Base-by-base conservation (phyloP, 2,888 invertebrate species). In the Cheiracanthium punctorium region DNA sequence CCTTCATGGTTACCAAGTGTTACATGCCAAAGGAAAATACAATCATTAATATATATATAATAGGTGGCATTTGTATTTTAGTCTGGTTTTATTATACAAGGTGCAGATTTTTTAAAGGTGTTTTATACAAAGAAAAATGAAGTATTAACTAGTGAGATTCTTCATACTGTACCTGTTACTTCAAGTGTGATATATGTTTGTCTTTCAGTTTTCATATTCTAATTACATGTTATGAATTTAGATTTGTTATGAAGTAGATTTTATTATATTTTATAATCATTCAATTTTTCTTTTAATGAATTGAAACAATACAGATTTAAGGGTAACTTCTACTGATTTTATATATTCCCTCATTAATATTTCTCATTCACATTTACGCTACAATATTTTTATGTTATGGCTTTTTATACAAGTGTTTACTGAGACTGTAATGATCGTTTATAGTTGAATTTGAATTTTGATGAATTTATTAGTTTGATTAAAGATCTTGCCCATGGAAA, bases 11-110 rank as follows among this genome's bases (percentile, higher is more conserved):
- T 72, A 92, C 93, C 86, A 95, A 96, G 91, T 98, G 98, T 91
- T 94, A 94, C 89, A 94, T 98, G 94, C 96, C 97, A 0, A 93
- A 93, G 82, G 97, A 97, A 92, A 93, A 93, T 85, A 95, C 95
- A 14, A 94, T 97, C 69, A 93, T 95, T 73, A 91, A 91, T 37
- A 92, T 95, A 43, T 94, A 96, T 75, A 67, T 87, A 24, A 10
- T 86, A 29, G 88, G 88, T 24, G 29, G 64, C 28, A 17, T 81
- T 28, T 37, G 69, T 48, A 79, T 88, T 71, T 58, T 86, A 41
- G 20, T 86, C 8, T 86, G 86, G 86, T 64, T 86, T 29, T 80
- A 80, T 67, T 65, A 80, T 37, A 76, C 80, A 41, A 58, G 86
- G 32, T 76, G 17, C 30, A 70, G 71, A 75, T 80, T 74, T 72